Base-by-base conservation (phyloP, 2,113 vertebrate genomes). In the Rousettus leschenaultii region DNA sequence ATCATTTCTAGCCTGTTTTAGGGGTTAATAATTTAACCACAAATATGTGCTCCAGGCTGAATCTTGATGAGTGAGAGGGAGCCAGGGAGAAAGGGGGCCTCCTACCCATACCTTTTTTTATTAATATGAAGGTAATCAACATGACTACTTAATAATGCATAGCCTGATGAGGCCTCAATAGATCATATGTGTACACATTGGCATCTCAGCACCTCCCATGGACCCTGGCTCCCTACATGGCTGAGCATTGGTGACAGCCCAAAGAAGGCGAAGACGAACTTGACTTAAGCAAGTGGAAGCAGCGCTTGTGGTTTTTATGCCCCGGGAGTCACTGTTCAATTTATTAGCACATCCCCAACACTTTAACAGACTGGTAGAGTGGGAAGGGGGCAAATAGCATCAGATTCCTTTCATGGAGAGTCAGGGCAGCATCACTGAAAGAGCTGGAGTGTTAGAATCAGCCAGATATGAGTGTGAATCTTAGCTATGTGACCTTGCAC, bases 31-130 rank as follows among this genome's bases (percentile, higher is more conserved):
- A 96, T 82, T 91, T 87, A 97, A 93, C 94, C 97, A 71, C 91
- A 97, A 83, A 96, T 97, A 97, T 95, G 88, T 79, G 33, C 97
- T 97, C 57, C 71, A 94, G 94, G 91, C 94, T 97, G 95, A 97
- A 96, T 96, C 48, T 96, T 97, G 95, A 82, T 95, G 97, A 96
- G 94, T 63, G 86, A 97, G 74, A 83, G 51, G 24, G 89, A 95
- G 82, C 80, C 95, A 96, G 82, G 89, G 57, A 40, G 68, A 94
- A 98, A 94, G 53, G 24, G 18, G 63, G 86, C 55, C 6, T 18
- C 59, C 71, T 53, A 73, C 57, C 74, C 51, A 63, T 83, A 68
- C 48, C 30, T 95, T 95, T 92, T 61, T 30, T 63, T 74, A 57
- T 57, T 91, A 80, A 63, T 88, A 93, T 86, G 30, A 96, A 94